phyloP scores from a whole-genome alignment of 2,888 invertebrate species.

The Microlaimidae sp. region DNA sequence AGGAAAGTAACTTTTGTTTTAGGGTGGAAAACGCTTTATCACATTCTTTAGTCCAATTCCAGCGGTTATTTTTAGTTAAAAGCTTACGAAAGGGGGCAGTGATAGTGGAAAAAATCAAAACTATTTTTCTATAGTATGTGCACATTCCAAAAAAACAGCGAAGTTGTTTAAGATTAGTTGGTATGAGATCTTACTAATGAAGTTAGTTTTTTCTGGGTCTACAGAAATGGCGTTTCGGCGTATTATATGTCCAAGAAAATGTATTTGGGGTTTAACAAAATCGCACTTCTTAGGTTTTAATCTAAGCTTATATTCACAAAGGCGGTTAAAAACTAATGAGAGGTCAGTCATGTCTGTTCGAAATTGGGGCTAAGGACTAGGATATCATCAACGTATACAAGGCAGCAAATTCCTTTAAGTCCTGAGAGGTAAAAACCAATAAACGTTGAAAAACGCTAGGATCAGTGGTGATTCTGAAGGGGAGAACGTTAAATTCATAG shows the following conservation, averaged over 20 bases:
- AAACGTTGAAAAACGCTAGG: slow-evolving; percentile 15
- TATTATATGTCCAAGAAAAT: background rate
- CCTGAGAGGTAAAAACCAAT: slow-evolving; percentile 10
- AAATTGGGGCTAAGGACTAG: background rate
- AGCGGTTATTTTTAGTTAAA: too few relatives aligned
- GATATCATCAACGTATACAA: background rate
- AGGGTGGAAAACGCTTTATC: too few relatives aligned
- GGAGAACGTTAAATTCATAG: slow-evolving; percentile 12
- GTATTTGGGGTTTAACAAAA: background rate
- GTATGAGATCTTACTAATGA: background rate
- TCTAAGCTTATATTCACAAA: background rate
- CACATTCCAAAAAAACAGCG: background rate
- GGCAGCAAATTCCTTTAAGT: background rate
- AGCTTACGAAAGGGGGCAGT: background rate
- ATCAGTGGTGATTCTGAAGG: slow-evolving; percentile 14
- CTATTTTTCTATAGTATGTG: background rate
- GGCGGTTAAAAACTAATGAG: background rate
- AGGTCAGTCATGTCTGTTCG: background rate
- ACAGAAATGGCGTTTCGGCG: background rate
- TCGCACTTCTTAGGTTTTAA: slow-evolving; percentile 2
- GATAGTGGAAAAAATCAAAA: background rate
- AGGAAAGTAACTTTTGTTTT: too few relatives aligned
- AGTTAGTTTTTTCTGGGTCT: background rate
- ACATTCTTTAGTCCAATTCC: too few relatives aligned
- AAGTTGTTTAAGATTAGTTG: background rate